A percentile compares a stretch with the other conserved stretches of the same genome.
Conservation (phyloP, 2,888 invertebrate species). For the Aelia acuminata region DNA sequence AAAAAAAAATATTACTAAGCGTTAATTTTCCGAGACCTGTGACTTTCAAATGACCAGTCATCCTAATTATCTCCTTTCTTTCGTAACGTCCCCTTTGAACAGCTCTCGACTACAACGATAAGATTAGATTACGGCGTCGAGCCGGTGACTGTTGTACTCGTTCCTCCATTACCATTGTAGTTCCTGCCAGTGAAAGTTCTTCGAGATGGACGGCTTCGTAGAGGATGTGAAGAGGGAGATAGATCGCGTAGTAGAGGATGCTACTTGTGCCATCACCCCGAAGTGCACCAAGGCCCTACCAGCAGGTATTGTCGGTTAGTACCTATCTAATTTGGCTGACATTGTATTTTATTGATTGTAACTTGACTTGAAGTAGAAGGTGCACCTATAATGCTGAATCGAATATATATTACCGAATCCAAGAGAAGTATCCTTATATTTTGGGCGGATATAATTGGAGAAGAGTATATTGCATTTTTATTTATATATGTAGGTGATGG, state of each 20-base stretch:
- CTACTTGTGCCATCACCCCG: neutral
- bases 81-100: neutral
- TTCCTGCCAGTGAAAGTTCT: neutral
- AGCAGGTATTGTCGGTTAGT: conserved; percentile 1
- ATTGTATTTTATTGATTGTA: no score
- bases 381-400: neutral
- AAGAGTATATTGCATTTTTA: no score
- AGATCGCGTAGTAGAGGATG: neutral
- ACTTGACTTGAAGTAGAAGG: no score
- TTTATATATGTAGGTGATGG: no score
- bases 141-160: neutral
- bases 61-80: conserved; percentile 12
- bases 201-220: neutral
- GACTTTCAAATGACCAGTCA: neutral
- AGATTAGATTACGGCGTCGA: conserved; percentile 3
- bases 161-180: neutral
- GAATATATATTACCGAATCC: no score
- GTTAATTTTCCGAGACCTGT: neutral
- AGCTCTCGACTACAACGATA: neutral
- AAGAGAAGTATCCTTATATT: no score
- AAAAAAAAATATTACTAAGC: neutral
- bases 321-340: no score
- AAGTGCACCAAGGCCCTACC: neutral
- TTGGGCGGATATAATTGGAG: no score
- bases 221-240: neutral